Base-by-base conservation (phyloP, 2,113 vertebrate species). In the Eira barbara region DNA sequence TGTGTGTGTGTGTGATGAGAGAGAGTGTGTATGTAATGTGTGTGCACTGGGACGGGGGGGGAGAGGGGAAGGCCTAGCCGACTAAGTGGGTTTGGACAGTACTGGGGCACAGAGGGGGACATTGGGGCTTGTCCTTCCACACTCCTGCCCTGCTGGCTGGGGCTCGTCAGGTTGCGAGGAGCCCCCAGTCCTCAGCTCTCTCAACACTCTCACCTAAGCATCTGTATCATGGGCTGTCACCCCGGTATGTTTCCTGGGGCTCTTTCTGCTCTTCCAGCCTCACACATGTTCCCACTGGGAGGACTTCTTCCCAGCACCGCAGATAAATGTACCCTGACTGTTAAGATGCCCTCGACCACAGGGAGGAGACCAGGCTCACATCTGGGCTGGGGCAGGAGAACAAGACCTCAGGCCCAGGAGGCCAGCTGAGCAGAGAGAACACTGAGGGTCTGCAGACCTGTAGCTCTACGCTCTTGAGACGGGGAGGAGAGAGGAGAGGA, bases 221-320 rank as follows among this genome's bases (percentile, higher is more conserved):
- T 78, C 17, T 88, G 87, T 14, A 4, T 82, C 7, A 18, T 2
- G 1, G 15, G 29, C 45, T 47, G 59, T 31, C 49, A 15, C 27
- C 79, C 11, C 83, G 45, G 74, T n/a, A 55, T 15, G n/a, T 63
- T 65, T 76, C 78, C 13, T 23, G 74, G 80, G 73, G 63, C 31
- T 81, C 39, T 57, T 86, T 85, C 85, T 89, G 69, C 57, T 84
- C n/a, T 80, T 78, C 23, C 7, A 20, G 39, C 4, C 7, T 74
- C 36, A n/a, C 12, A 3, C 39, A 15, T 42, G 27, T 31, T 36
- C 6, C 3, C 17, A 4, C 0, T 3, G 31, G 47, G 31, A 31
- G 7, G 17, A 12, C 2, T 12, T 20, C 31, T 10, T 21, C 42
- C 31, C 23, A 2, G 14, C 14, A 15, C 55, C 18, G 6, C 8